Base-by-base conservation (phyloP, 2,113 vertebrate genomes). In the Monarcha castaneiventris region DNA sequence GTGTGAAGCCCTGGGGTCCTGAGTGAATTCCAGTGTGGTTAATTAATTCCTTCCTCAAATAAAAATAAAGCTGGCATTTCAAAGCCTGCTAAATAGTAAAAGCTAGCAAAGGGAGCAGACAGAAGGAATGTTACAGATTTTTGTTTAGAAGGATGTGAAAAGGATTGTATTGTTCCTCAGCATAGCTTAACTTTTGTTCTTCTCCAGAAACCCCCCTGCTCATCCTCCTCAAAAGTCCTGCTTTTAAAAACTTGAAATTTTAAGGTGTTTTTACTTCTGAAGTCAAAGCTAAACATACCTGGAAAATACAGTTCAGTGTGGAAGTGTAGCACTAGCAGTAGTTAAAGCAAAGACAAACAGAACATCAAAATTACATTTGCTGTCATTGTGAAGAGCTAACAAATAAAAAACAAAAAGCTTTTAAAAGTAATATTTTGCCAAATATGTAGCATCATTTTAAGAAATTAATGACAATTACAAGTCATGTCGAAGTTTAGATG, bases 31-130 rank as follows among this genome's bases (percentile, higher is more conserved):
- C 68, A 63, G 1, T 72, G 67, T 86, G 22, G 33, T 89, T 92
- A 39, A 96, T 96, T 92, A 91, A 92, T 89, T 93, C 84, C 67
- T 90, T 81, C 61, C 75, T 93, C 59, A 88, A 87, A 91, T 83
- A 63, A 90, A 95, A 90, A 56, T 75, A 59, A 27, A 63, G 39
- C 23, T 86, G 90, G 29, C 23, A 54, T 94, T 96, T 96, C 39
- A 88, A 93, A 81, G 63, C 20, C 67, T 91, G 26, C 41, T 77
- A 37, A 78, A 72, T 25, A 76, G 84, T 54, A 33, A 29, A 83
- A 75, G 10, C 46, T 92, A 75, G 37, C 39, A 74, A 94, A 44
- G 59, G 35, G 85, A 81, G 35, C 41, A 68, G 54, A 63, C 33
- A 91, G 30, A 78, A 81, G 43, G 62, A 68, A n/a, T 32, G 7